A percentile compares a stretch with the other conserved stretches of the same genome.
These are phyloP conservation scores for Drosophila seclusa DNA, from an alignment of 2,888 invertebrate genomes.

Conservation along the genomic window DNA sequence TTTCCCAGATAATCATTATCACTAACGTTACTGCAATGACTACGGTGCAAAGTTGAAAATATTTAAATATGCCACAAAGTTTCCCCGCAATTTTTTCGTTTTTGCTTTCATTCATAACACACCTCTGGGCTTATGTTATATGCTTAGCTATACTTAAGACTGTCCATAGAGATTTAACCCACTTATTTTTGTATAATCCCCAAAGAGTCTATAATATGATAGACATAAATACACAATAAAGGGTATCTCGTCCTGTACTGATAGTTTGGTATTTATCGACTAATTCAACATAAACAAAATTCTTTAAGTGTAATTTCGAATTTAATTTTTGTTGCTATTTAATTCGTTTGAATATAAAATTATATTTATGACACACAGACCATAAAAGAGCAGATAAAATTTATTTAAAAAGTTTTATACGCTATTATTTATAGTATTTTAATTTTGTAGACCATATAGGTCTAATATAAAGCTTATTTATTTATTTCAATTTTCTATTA, in stretches of 20 bases:
- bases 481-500: not conserved
- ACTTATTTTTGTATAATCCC: not conserved
- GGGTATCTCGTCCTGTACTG: not conserved
- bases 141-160: constrained; percentile 14
- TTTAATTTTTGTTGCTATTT: constrained; percentile 20
- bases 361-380: constrained; percentile 59
- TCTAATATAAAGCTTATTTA: not conserved
- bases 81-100: constrained; percentile 12
- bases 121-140: constrained; percentile 15
- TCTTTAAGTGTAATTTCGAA: constrained; percentile 6
- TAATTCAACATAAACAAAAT: not conserved
- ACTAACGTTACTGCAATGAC: constrained; percentile 4
- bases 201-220: not conserved
- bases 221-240: not conserved
- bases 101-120: constrained; percentile 54
- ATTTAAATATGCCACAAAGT: not conserved
- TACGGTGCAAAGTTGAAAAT: constrained; percentile 11
- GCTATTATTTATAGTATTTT: not conserved
- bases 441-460: not conserved
- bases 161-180: constrained; percentile 1
- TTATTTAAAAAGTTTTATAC: constrained; percentile 59
- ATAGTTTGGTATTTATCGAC: not conserved
- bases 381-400: constrained; percentile 47
- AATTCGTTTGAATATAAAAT: constrained; percentile 30
- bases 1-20: constrained; percentile 57